These are phyloP conservation scores for Papilio polyxenes DNA, from an alignment of 1,140 invertebrate genomes.

Conservation along the genomic window DNA sequence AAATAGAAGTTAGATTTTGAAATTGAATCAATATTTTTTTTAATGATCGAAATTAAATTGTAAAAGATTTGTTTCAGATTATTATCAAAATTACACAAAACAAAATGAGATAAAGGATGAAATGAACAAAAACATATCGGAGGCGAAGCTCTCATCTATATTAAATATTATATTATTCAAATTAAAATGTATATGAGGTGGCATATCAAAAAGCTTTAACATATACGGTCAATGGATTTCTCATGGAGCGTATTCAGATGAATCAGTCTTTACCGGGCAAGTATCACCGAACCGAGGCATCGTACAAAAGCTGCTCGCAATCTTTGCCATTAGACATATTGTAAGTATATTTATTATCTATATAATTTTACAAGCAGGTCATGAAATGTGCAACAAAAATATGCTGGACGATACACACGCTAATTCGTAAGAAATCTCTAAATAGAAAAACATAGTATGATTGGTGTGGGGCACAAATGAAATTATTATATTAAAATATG, in stretches of 20 bases:
- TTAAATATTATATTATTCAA: not conserved
- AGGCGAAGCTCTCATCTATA: not conserved
- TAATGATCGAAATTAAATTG: not conserved
- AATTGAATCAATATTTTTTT: not conserved
- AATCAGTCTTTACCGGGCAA: slow-evolving; percentile 70
- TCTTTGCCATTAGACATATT: slow-evolving; percentile 78
- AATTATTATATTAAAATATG: too few relatives aligned
- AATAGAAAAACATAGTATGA: too few relatives aligned
- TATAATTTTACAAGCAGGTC: not conserved
- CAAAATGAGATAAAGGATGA: not conserved
- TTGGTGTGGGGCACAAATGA: too few relatives aligned
- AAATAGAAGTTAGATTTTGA: not conserved
- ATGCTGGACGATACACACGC: not conserved
- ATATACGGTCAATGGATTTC: slow-evolving; percentile 55
- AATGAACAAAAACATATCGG: slow-evolving; percentile 6
- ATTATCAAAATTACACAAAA: not conserved
- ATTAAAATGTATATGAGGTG: not conserved
- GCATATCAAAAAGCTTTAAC: slow-evolving; percentile 10
- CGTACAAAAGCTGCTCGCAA: slow-evolving; percentile 77
- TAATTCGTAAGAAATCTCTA: too few relatives aligned
- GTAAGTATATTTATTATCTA: slow-evolving; percentile 62
- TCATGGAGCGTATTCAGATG: slow-evolving; percentile 76
- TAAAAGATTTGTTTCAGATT: slow-evolving; percentile 5
- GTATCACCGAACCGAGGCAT: slow-evolving; percentile 67
- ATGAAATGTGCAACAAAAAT: not conserved